phyloP scores from a whole-genome alignment of 2,797 vertebrate species.

The Pygocentrus nattereri region DNA sequence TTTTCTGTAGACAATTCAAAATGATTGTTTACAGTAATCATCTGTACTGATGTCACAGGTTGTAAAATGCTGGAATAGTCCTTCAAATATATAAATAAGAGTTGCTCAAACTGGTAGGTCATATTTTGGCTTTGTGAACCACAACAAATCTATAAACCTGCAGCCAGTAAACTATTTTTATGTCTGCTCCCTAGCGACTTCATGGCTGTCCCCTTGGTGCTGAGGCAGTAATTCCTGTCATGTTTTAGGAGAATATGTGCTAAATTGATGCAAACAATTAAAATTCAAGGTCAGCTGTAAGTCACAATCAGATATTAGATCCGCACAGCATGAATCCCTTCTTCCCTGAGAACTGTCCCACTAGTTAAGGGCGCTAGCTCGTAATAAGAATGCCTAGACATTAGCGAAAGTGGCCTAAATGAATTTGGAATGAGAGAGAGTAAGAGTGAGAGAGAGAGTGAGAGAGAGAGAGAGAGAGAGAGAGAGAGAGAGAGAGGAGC shows the following conservation, averaged over 20 bases:
- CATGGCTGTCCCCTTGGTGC: not conserved
- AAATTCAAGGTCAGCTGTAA: conserved; percentile 21
- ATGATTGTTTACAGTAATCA: not conserved
- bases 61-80: not conserved
- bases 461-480: conserved; percentile 16
- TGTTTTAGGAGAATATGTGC: not conserved
- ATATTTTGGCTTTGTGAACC: not conserved
- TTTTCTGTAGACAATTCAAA: not conserved
- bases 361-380: conserved; percentile 39
- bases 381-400: conserved; percentile 46
- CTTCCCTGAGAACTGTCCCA: conserved; percentile 25
- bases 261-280: conserved; percentile 4
- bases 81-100: not conserved
- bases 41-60: not conserved
- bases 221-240: not conserved
- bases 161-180: not conserved
- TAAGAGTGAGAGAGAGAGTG: conserved; percentile 5
- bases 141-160: too few species aligned
- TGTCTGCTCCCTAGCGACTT: not conserved
- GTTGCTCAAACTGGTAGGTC: not conserved
- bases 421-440: conserved; percentile 52
- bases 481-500: conserved; percentile 24
- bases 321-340: conserved; percentile 24
- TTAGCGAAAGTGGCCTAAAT: conserved; percentile 59
- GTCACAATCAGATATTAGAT: conserved; percentile 26